Conservation (phyloP, 1,140 invertebrate species). For the Eriosoma lanigerum region DNA sequence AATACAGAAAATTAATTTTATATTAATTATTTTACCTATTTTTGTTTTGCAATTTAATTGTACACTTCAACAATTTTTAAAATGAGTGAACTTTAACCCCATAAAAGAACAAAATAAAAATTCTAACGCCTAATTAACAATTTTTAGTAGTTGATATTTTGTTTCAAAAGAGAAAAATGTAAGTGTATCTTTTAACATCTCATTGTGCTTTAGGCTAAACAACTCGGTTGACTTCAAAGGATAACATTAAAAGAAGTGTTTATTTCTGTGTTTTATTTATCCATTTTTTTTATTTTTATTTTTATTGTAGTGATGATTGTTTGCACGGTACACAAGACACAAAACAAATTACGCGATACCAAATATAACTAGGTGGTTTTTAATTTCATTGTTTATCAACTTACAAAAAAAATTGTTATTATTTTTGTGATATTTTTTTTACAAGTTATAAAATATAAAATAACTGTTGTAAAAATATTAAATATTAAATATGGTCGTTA, state of each 20-base stretch:
- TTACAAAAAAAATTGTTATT: constrained; percentile 16
- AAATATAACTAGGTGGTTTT: neutral
- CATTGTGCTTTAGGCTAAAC: constrained; percentile 2
- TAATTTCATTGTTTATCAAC: neutral
- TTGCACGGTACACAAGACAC: neutral
- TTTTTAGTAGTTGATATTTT: neutral
- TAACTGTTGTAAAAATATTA: neutral
- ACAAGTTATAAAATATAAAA: constrained; percentile 5
- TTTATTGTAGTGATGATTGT: neutral
- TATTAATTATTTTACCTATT: too few species aligned
- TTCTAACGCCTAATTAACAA: neutral
- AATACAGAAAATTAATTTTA: too few species aligned
- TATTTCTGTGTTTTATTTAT: neutral
- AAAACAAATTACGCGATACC: neutral
- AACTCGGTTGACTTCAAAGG: neutral
- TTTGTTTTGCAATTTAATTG: too few species aligned
- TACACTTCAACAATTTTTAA: too few species aligned
- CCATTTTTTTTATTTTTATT: neutral
- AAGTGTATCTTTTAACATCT: neutral
- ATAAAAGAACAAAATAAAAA: too few species aligned
- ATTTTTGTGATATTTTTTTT: neutral
- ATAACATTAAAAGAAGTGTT: neutral
- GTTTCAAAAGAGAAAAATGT: neutral
- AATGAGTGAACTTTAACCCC: too few species aligned
- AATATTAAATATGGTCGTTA: neutral